Percentiles rank a stretch among this genome's conserved stretches.
Conservation (phyloP, 2,888 invertebrate genomes). For the Rhagonycha fulva region DNA sequence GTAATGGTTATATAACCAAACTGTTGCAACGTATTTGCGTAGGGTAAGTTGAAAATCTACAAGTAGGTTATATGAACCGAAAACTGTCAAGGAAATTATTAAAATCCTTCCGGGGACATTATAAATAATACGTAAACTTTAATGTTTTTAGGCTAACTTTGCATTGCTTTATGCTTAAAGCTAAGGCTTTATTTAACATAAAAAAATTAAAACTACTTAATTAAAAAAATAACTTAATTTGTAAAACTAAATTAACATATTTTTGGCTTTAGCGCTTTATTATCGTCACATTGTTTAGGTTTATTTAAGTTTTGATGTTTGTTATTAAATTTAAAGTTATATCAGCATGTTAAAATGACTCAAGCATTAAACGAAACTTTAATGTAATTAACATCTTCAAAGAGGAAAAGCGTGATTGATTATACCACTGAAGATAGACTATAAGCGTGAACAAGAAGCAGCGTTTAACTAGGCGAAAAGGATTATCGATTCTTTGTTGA, state of each 20-base stretch:
- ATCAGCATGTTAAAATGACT: background rate
- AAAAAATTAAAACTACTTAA: background rate
- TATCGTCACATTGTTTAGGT: background rate
- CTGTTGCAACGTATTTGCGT: background rate
- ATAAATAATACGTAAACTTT: background rate
- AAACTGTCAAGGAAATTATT: background rate
- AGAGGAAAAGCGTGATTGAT: conserved; percentile 12
- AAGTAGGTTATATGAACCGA: background rate
- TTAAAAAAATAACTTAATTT: background rate
- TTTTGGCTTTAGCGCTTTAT: background rate
- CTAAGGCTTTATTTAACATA: background rate
- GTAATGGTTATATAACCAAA: background rate
- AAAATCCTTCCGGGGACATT: background rate
- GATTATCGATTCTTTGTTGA: conserved; percentile 12
- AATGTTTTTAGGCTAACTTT: background rate
- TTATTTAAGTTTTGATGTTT: background rate
- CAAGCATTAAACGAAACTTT: conserved; percentile 10
- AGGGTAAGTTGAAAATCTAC: background rate
- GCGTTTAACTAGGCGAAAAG: conserved; percentile 4
- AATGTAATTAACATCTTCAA: conserved; percentile 16
- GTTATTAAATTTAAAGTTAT: conserved; percentile 5
- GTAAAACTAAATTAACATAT: background rate
- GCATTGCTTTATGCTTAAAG: no score
- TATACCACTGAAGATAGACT: conserved; percentile 7
- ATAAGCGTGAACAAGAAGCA: conserved; percentile 5